A percentile compares a stretch with the other conserved stretches of the same genome.
These are phyloP conservation scores for Acropora tenuis DNA, from an alignment of 64 coral and sea anemone species.

Conservation along the genomic window DNA sequence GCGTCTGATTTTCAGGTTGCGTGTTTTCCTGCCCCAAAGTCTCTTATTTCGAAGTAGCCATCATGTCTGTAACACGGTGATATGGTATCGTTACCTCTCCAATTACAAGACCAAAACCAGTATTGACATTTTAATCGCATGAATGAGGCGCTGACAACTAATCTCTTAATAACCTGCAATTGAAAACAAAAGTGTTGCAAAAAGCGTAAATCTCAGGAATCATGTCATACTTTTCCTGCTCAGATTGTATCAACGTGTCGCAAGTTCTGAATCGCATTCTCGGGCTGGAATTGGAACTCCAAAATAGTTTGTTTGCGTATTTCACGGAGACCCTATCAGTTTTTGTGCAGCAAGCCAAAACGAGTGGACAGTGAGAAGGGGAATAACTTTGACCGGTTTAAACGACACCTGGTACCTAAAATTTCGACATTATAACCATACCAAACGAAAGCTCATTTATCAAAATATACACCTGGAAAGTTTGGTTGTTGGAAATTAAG, in stretches of 20 bases:
- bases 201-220: background rate
- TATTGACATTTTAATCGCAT: no score
- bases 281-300: conserved; percentile 86
- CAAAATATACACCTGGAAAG: no score
- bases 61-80: no score
- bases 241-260: conserved; percentile 94
- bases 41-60: no score
- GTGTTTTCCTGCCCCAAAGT: background rate
- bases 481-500: no score
- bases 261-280: conserved; percentile 97
- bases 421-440: no score
- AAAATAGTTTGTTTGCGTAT: conserved; percentile 91
- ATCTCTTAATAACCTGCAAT: no score
- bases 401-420: no score
- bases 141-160: background rate
- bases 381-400: conserved; percentile 76
- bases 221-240: background rate
- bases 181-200: background rate
- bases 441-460: no score
- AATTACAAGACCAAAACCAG: no score
- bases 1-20: background rate
- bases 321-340: conserved; percentile 88
- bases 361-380: conserved; percentile 89
- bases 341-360: conserved; percentile 89
- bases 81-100: no score